These are phyloP conservation scores for Wiebesia pumilae DNA, from an alignment of 1,140 invertebrate genomes.

Conservation along the genomic window DNA sequence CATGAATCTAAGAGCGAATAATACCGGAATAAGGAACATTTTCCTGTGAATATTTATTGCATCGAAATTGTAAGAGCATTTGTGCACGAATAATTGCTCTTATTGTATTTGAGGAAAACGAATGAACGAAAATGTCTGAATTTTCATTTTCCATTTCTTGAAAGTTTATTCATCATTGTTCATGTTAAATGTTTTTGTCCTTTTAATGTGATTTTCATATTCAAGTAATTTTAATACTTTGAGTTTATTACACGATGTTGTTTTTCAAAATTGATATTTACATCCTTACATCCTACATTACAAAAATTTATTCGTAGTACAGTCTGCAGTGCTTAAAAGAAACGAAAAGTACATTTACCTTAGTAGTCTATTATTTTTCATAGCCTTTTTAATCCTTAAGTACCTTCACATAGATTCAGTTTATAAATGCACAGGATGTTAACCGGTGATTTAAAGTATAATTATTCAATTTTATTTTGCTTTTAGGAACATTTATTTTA, in stretches of 20 bases:
- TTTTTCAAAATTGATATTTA: background rate
- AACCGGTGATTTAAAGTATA: no score
- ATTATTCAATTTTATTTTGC: no score
- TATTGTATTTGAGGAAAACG: background rate
- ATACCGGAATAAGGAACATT: slow-evolving; percentile 22
- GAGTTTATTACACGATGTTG: background rate
- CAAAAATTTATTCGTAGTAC: no score
- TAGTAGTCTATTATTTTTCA: no score
- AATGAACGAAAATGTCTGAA: background rate
- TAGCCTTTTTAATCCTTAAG: no score
- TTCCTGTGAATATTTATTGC: slow-evolving; percentile 27
- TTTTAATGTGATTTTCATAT: background rate
- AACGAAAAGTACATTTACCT: no score
- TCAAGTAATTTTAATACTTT: background rate
- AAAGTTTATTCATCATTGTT: background rate
- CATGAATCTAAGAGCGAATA: background rate
- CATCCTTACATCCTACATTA: no score
- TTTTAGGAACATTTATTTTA: no score
- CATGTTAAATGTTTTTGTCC: background rate
- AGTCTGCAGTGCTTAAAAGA: no score
- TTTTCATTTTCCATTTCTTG: background rate
- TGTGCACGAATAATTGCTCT: slow-evolving; percentile 15
- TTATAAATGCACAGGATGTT: no score
- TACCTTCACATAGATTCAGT: no score
- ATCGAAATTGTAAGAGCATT: background rate